Evolutionary conservation across 2,113 vertebrate species (phyloP), one percentile per base, ranked within the genome.

Genomic region (Eidolon helvum): DNA sequence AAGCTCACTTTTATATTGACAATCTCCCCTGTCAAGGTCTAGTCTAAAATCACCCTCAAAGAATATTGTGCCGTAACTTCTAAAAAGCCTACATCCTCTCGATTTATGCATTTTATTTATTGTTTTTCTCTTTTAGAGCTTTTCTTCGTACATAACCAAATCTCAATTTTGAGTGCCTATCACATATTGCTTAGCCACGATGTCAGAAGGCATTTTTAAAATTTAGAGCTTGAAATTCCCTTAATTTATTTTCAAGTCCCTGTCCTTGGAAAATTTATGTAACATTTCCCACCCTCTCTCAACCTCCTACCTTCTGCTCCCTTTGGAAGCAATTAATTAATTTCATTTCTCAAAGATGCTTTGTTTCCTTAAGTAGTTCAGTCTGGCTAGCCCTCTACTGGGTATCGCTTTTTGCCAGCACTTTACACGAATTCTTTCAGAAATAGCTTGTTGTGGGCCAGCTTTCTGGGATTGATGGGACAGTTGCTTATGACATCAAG

Each of bases 251-350:
- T 96, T 93, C 93, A 96, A 96, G 92, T 97, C 82, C 93, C 95
- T 40, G 89, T 95, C 94, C 78, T 96, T 95, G 93, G 91, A 91
- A 97, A 96, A 97, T 95, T 97, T 94, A 93, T 96, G 91, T 91
- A 88, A 84, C 94, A 93, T 83, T 88, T 66, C 68, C 83, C 78
- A 57, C 63, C 43, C 87, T 50, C 57, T 71, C 86, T 61, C 80
- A 94, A 53, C 78, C 96, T 95, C 89, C 89, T 91, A 79, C 91
- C 96, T 97, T 94, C 90, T 95, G 83, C 57, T 97, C 91, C 86
- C 89, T 96, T 98, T 97, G 96, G 94, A 98, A 98, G 90, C 57
- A 97, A 95, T 97, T 98, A 97, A 97, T 97, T 97, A 97, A 97
- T 98, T 97, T 98, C 93, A 91, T 95, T 97, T 97, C 96, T 98